Evolutionary conservation across 53 echinoderm and acorn worm species (phyloP), one percentile per base, ranked within the genome.

Genomic region (Luidia sarsii): DNA sequence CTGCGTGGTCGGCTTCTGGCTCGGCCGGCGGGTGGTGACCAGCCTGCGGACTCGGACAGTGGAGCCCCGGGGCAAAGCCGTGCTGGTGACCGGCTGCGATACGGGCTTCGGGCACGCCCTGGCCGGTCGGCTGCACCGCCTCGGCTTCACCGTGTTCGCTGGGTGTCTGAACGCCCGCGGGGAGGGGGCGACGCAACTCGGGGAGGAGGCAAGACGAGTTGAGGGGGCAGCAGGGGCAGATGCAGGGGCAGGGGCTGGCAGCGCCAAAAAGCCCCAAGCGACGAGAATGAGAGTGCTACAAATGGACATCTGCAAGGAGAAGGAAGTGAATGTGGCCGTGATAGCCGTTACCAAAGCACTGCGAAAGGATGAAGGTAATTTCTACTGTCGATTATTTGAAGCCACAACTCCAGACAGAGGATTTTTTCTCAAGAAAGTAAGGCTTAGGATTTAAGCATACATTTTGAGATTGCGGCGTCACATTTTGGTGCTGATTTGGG

Each of bases 21-120:
- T 77, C 28, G 77, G 61, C 7, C 39, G 18, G 43, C 43, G 48
- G 16, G 24, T 20, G 28, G 32, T 77, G 32, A 14, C 38, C 5
- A 25, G 15, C 54, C 14, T 39, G 3, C 54, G 38, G 65, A 43
- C 22, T 15, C 86, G 90, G 27, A 41, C 41, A 11, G 69, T 94
- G 35, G 80, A 86, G 27, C 82, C 94, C 3, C 62, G 35, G n/a
- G 82, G 91, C 10, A 87, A 85, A 65, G 88, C 94, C 7, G 94
- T 94, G 7, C 68, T 94, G 27, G 88, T 94, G 20, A 88, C 94
- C 3, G 94, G 94, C 20, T 94, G 94, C 48, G 94, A 94, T 70
- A 91, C 90, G 22, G 94, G 94, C 11, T 94, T 94, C 64, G 94
- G 94, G 1, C 75, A 91, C 71, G 82, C 75, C 54, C 85, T 94